Evolutionary conservation across 2,888 invertebrate genomes (phyloP).

Genomic region (Dynastes grantii): DNA sequence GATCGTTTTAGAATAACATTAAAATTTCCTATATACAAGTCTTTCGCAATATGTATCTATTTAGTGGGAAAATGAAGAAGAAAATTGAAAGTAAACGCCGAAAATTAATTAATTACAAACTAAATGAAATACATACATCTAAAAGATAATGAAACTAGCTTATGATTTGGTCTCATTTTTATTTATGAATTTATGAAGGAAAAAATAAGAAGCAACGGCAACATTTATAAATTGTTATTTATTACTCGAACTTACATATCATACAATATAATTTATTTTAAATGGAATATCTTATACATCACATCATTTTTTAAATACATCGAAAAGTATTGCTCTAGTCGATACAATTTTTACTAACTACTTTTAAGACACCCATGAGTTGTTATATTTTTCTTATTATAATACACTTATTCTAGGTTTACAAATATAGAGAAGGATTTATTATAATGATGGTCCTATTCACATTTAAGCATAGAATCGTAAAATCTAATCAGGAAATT

Average conservation of each 20-base stretch:
- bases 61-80: too few relatives aligned
- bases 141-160: too few relatives aligned
- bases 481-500: background rate
- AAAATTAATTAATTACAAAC: too few relatives aligned
- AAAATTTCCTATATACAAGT: too few relatives aligned
- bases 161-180: too few relatives aligned
- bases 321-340: constrained; percentile 43
- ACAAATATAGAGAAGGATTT: constrained; percentile 1
- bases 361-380: constrained; percentile 40
- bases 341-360: constrained; percentile 14
- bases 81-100: too few relatives aligned
- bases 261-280: constrained; percentile 9
- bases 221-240: constrained; percentile 29
- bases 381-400: background rate
- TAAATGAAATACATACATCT: too few relatives aligned
- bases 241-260: constrained; percentile 27
- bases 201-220: background rate
- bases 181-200: background rate
- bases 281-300: constrained; percentile 38
- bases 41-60: too few relatives aligned
- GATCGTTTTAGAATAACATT: too few relatives aligned
- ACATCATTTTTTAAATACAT: constrained; percentile 44
- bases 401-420: constrained; percentile 3
- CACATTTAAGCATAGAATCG: constrained; percentile 5
- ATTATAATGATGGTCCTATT: background rate